phyloP scores from a whole-genome alignment of 1,140 invertebrate species.

The Alviniconcha marisindica region DNA sequence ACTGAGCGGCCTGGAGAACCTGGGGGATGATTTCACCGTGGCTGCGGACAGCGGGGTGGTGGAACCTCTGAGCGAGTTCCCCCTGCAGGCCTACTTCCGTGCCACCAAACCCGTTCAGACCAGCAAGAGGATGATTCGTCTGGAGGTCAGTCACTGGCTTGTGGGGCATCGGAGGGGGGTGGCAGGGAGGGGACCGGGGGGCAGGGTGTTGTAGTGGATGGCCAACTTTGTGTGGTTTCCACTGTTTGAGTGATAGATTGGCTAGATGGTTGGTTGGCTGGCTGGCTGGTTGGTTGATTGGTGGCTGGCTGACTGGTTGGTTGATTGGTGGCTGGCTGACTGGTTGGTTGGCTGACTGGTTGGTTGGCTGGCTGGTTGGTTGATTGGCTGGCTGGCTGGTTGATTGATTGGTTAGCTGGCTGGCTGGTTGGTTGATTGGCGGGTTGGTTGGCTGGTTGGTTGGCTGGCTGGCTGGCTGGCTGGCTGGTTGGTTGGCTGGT shows the following conservation, averaged over 20 bases:
- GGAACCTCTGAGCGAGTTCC: conserved; percentile 71
- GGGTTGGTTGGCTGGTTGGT: too few species aligned
- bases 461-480: too few species aligned
- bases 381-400: too few species aligned
- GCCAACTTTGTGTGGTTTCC: not conserved
- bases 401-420: too few species aligned
- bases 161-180: not conserved
- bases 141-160: conserved; percentile 70
- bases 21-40: conserved; percentile 76
- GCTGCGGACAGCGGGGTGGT: conserved; percentile 73
- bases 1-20: conserved; percentile 73
- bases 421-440: too few species aligned
- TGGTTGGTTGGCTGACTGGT: too few species aligned
- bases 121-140: conserved; percentile 71
- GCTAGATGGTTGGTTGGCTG: not conserved
- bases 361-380: too few species aligned
- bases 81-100: conserved; percentile 73
- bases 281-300: not conserved
- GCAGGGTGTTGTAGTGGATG: too few species aligned
- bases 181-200: not conserved
- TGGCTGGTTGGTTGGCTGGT: too few species aligned
- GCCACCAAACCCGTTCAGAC: conserved; percentile 74
- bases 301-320: too few species aligned
- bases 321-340: too few species aligned
- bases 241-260: not conserved